phyloP scores from a whole-genome alignment of 1,140 invertebrate genomes.

The Eumeta japonica region DNA sequence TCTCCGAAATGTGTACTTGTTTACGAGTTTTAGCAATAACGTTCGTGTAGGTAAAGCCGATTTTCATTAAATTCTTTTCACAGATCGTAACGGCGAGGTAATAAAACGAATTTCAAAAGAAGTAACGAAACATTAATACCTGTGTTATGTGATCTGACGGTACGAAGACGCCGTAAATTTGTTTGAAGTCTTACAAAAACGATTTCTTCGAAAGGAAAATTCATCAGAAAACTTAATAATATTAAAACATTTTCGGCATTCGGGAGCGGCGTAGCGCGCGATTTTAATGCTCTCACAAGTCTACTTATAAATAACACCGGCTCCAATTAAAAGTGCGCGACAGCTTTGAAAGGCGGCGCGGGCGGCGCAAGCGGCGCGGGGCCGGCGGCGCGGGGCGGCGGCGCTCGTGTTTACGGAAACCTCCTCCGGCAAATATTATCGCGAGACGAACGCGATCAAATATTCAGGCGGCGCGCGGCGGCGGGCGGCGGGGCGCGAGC shows the following conservation, averaged over 20 bases:
- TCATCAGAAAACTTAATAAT: constrained; percentile 43
- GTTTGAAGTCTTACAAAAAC: constrained; percentile 39
- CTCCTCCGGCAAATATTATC: constrained; percentile 54
- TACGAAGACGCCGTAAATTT: constrained; percentile 24
- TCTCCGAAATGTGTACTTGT: too few relatives aligned
- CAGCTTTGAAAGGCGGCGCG: constrained; percentile 45
- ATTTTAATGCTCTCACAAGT: constrained; percentile 54
- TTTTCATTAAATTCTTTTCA: too few relatives aligned
- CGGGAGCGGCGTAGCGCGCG: constrained; percentile 33
- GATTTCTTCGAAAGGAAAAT: constrained; percentile 34
- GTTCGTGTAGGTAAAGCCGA: too few relatives aligned
- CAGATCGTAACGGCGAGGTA: too few relatives aligned
- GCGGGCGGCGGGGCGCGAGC: constrained; percentile 35
- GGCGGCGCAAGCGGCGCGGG: constrained; percentile 42
- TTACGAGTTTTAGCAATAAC: too few relatives aligned
- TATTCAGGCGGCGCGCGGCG: constrained; percentile 45
- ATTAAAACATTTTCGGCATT: constrained; percentile 34
- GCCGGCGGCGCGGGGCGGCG: constrained; percentile 45
- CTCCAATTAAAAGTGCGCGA: constrained; percentile 49
- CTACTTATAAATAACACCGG: constrained; percentile 43
- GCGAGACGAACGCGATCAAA: constrained; percentile 54
- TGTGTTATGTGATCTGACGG: constrained; percentile 7
- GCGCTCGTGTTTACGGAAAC: constrained; percentile 52
- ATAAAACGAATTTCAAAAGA: constrained; percentile 1
- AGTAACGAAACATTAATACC: constrained; percentile 3